Conservation (phyloP, 2,888 invertebrate species). For the Nephrocerus scutellatus region DNA sequence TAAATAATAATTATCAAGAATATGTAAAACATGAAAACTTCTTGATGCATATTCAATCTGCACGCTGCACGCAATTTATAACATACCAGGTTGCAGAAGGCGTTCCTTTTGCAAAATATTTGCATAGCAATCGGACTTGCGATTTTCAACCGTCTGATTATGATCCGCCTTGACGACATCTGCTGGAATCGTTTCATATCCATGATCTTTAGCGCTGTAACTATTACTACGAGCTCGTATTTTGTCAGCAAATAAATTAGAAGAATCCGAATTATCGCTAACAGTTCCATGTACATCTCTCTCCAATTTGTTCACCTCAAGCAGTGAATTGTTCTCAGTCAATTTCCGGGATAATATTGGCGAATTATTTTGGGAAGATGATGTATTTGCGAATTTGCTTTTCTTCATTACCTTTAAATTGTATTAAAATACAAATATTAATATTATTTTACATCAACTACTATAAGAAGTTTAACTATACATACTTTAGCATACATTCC, state of each 20-base stretch:
- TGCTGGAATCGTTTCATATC: conserved; percentile 55
- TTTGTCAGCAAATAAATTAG: conserved; percentile 46
- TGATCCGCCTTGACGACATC: conserved; percentile 29
- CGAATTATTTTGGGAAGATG: conserved; percentile 42
- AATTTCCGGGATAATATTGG: conserved; percentile 37
- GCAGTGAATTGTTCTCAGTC: conserved; percentile 28
- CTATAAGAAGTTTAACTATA: not conserved
- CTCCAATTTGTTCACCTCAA: conserved; percentile 27
- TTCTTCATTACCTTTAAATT: conserved; percentile 45
- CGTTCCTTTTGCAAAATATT: conserved; percentile 43
- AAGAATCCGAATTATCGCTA: conserved; percentile 3
- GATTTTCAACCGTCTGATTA: no score
- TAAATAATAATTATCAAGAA: no score
- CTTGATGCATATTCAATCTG: no score
- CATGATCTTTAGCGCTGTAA: conserved; percentile 52
- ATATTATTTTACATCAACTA: not conserved
- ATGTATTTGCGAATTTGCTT: conserved; percentile 42
- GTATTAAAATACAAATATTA: not conserved
- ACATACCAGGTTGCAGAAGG: conserved; percentile 22
- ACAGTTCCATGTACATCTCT: no score
- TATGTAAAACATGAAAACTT: no score
- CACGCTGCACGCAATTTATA: conserved; percentile 19
- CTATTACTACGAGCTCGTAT: conserved; percentile 46
- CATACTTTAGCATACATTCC: conserved; percentile 86
- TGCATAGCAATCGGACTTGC: conserved; percentile 46